Evolutionary conservation across 2,113 vertebrate species (phyloP).

Genomic region (Steatornis caripensis): DNA sequence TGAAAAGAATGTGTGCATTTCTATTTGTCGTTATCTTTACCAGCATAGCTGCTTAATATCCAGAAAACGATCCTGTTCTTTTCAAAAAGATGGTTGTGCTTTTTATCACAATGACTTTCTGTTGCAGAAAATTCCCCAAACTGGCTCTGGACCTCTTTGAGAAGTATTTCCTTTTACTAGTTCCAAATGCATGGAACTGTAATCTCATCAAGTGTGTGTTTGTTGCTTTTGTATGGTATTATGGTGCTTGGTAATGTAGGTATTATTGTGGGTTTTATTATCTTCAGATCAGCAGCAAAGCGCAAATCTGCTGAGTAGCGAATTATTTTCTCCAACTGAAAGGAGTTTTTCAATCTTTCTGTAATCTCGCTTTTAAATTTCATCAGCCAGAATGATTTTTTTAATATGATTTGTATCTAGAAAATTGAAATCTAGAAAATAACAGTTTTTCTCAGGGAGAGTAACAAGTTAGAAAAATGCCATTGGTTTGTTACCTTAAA

Average conservation of each 20-base stretch:
- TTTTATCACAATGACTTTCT: neutral
- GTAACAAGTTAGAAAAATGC: neutral
- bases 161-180: neutral
- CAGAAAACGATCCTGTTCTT: neutral
- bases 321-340: neutral
- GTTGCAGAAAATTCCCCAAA: neutral
- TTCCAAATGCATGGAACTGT: neutral
- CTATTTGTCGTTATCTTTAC: neutral
- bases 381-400: neutral
- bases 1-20: neutral
- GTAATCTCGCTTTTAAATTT: slow-evolving; percentile 10
- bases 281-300: slow-evolving; percentile 2
- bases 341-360: neutral
- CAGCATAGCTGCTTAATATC: neutral
- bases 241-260: neutral
- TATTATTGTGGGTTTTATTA: neutral
- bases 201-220: neutral
- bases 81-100: neutral
- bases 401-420: neutral
- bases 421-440: neutral
- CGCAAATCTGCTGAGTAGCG: neutral
- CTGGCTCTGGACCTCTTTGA: neutral
- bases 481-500: neutral
- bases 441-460: neutral
- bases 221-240: neutral